These are phyloP conservation scores for Gasteruption jaculator DNA, from an alignment of 2,888 invertebrate genomes.

Conservation along the genomic window DNA sequence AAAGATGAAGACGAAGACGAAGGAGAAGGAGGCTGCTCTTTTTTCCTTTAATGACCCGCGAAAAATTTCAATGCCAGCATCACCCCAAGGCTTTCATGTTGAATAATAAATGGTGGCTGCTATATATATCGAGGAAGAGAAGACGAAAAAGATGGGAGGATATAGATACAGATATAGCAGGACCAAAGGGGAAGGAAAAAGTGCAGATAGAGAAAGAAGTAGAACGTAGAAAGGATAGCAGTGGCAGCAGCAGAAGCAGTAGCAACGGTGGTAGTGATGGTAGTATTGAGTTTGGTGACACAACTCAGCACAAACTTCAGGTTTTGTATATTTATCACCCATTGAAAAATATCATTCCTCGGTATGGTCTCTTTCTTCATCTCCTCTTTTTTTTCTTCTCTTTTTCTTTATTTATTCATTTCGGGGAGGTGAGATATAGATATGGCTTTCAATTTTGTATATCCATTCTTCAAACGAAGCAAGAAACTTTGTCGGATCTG, in stretches of 20 bases:
- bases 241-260: neutral
- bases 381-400: too few relatives aligned
- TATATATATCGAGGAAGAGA: too few relatives aligned
- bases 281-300: slow-evolving; percentile 16
- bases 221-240: neutral
- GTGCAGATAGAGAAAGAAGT: slow-evolving; percentile 7
- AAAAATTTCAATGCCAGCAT: slow-evolving; percentile 30
- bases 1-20: too few relatives aligned
- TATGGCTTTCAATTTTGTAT: too few relatives aligned
- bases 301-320: slow-evolving; percentile 16
- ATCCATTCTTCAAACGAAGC: too few relatives aligned
- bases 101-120: slow-evolving; percentile 40
- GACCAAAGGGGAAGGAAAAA: slow-evolving; percentile 6
- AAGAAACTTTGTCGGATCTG: too few relatives aligned
- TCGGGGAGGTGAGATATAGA: too few relatives aligned
- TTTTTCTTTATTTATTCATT: too few relatives aligned
- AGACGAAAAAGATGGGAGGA: too few relatives aligned
- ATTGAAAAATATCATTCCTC: slow-evolving; percentile 34
- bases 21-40: too few relatives aligned
- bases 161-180: too few relatives aligned
- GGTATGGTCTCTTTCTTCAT: slow-evolving; percentile 19
- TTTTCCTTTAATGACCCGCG: slow-evolving; percentile 35
- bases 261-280: slow-evolving; percentile 10
- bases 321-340: slow-evolving; percentile 30
- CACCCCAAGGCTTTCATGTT: slow-evolving; percentile 22